Conservation (phyloP, 2,113 vertebrate genomes). For the Charina bottae region DNA sequence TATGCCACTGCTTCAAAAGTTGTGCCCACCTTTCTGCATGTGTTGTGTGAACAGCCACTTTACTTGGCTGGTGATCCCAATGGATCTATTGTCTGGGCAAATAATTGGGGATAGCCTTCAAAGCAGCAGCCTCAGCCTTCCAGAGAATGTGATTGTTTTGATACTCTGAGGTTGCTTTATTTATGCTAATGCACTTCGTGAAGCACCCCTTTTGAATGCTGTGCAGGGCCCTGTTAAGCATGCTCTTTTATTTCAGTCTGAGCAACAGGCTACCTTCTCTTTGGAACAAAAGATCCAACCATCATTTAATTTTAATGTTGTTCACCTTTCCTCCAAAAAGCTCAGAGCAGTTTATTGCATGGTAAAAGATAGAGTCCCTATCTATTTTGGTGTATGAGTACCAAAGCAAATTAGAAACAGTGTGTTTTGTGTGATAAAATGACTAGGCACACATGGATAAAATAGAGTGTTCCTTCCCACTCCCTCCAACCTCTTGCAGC, state of each 20-base stretch:
- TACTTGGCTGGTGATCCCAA: not conserved
- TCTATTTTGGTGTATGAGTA: not conserved
- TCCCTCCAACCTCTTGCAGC: not conserved
- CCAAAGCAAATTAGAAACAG: not conserved
- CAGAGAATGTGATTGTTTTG: not conserved
- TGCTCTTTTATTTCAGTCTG: not conserved
- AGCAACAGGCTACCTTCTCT: not conserved
- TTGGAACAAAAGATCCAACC: not conserved
- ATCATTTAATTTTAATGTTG: not conserved
- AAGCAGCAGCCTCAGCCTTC: not conserved
- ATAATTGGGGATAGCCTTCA: not conserved
- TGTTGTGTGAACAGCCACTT: not conserved
- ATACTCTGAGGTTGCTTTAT: not conserved
- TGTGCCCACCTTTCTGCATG: not conserved
- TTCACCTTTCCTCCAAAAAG: not conserved
- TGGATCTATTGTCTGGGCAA: not conserved
- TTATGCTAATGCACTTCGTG: not conserved
- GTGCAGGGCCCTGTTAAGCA: not conserved
- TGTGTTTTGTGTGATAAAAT: not conserved
- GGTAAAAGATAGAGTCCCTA: not conserved
- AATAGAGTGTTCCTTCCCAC: not conserved
- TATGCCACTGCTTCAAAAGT: not conserved
- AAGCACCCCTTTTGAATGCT: not conserved
- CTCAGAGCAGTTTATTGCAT: not conserved
- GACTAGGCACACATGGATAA: not conserved